phyloP scores from a whole-genome alignment of 2,113 vertebrate genomes.

The Patagioenas fasciata region DNA sequence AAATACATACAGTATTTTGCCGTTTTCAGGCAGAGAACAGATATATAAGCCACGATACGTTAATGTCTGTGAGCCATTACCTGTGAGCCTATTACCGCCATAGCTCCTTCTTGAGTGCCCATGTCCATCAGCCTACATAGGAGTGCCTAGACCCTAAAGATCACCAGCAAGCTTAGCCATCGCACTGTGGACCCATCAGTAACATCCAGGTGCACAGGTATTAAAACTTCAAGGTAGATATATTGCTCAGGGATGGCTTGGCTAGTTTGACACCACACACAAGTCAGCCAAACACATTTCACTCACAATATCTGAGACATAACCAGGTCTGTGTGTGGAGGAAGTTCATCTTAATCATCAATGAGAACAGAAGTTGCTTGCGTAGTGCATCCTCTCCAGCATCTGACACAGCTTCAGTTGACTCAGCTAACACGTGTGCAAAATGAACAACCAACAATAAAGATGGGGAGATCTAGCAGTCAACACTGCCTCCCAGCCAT shows the following conservation, averaged over 20 bases:
- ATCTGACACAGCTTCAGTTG: not conserved
- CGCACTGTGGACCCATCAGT: not conserved
- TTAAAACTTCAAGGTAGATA: not conserved
- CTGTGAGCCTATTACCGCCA: not conserved
- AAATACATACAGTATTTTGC: not conserved
- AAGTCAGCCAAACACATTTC: not conserved
- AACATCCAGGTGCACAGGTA: not conserved
- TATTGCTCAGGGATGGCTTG: not conserved
- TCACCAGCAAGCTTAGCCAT: not conserved
- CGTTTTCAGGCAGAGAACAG: not conserved
- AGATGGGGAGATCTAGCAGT: not conserved
- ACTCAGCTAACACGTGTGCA: not conserved
- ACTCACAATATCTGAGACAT: not conserved
- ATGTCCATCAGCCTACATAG: not conserved
- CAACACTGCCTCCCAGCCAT: not conserved
- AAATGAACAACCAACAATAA: not conserved
- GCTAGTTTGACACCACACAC: not conserved
- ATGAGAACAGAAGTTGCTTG: not conserved
- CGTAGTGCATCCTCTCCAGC: not conserved
- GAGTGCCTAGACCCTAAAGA: not conserved
- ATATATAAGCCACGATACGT: rapidly evolving
- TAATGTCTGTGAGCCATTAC: not conserved
- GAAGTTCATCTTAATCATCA: not conserved
- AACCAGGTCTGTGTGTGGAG: not conserved
- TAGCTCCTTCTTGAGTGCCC: not conserved